Conservation (phyloP, 2,113 vertebrate genomes). For the Columbina picui region DNA sequence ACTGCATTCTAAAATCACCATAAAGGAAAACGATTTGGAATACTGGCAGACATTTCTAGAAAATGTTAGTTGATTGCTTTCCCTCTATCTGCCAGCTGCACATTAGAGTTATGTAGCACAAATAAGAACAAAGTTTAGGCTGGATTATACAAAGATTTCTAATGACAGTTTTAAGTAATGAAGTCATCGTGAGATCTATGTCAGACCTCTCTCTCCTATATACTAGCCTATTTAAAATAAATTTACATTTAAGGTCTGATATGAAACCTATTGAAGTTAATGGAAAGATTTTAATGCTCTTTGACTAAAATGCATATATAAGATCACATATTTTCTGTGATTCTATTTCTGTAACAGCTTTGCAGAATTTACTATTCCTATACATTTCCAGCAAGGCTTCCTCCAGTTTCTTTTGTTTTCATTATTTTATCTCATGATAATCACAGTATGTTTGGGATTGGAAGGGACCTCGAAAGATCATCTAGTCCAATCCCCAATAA, state of each 20-base stretch:
- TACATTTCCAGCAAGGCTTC: neutral
- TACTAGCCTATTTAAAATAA: slow-evolving; percentile 17
- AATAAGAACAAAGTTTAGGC: neutral
- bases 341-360: slow-evolving; percentile 48
- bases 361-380: slow-evolving; percentile 16
- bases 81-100: neutral
- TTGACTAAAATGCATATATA: neutral
- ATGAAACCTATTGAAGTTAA: slow-evolving; percentile 21
- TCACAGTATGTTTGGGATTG: no score
- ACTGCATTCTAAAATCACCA: neutral
- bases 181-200: neutral
- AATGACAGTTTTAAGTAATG: neutral
- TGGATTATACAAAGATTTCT: slow-evolving; percentile 14
- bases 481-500: no score
- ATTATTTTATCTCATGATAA: neutral
- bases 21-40: neutral
- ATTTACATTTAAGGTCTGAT: slow-evolving; percentile 57
- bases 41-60: neutral
- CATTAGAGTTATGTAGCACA: neutral
- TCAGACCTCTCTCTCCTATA: neutral
- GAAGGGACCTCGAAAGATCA: no score
- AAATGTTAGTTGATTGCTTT: neutral
- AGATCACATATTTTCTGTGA: neutral
- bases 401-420: neutral
- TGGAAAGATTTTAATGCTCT: slow-evolving; percentile 25